Base-by-base conservation (phyloP, 2,797 vertebrate species). In the Sebastes minor region DNA sequence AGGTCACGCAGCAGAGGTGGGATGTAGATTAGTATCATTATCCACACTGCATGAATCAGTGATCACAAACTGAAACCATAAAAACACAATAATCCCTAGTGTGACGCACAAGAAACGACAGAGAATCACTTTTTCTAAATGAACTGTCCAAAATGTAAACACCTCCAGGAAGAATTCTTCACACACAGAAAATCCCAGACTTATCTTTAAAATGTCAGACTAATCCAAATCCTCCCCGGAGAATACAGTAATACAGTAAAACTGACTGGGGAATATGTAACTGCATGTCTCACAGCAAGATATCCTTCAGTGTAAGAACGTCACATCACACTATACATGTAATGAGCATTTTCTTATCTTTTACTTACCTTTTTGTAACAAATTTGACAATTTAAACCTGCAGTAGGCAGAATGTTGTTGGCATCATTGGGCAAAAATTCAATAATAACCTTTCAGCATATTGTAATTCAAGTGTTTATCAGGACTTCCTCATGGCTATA, bases 141-240 rank as follows among this genome's bases (percentile, higher is more conserved):
- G 5, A 88, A 71, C 76, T 77, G 76, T 0, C 60, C 46, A 78
- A 67, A 85, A 64, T 32, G 60, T 76, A 84, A 88, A 89, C 52
- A 82, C 82, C 67, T 6, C 63, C 32, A 25, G 83, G 67, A 64
- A 66, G 53, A 81, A 76, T 88, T 87, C 35, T 79, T 79, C 82
- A 38, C 69, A 83, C 68, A 84, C 68, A 76, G 62, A 82, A 85
- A 90, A 86, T 79, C 80, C 82, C 76, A 76, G 69, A 88, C 65
- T 84, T 81, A 78, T 89, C 76, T 90, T 81, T 73, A 71, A 88
- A 84, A 83, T 75, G 86, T 86, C 74, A 89, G 9, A 76, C 76
- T 74, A 81, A 91, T 90, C 86, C 86, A 90, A 89, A 93, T 89
- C 78, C 86, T 68, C 74, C 61, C 18, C 13, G 1, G 55, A 64